Percentiles rank a stretch among this genome's conserved stretches.
phyloP scores from a whole-genome alignment of 1,140 invertebrate species.

The Penaeus japonicus region DNA sequence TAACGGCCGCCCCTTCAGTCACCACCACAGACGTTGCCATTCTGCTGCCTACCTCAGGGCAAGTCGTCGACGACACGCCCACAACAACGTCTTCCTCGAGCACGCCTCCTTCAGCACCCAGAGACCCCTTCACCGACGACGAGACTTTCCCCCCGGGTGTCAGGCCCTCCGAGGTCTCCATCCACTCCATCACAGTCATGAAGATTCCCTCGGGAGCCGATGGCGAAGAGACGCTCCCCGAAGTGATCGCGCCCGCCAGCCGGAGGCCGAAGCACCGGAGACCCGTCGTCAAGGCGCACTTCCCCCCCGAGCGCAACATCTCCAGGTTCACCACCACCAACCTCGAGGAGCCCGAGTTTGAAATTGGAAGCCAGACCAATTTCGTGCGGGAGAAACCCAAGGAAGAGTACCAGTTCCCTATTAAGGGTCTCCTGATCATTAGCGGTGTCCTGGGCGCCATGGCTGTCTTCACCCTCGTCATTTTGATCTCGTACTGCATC shows the following conservation, averaged over 20 bases:
- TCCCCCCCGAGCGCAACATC: neutral
- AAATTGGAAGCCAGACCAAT: neutral
- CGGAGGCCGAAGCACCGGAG: neutral
- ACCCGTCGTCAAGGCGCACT: neutral
- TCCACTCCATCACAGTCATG: neutral
- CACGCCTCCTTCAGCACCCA: neutral
- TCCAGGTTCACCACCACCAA: neutral
- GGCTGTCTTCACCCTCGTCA: constrained; percentile 51
- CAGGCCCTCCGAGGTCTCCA: neutral
- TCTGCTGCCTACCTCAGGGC: no score
- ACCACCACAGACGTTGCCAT: no score
- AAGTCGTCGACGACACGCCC: no score
- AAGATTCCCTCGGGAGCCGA: neutral
- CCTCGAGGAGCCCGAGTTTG: neutral
- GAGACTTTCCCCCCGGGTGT: neutral
- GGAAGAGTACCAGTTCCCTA: constrained; percentile 26
- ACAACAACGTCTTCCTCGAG: neutral
- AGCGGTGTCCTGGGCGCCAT: constrained; percentile 51
- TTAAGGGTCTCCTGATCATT: constrained; percentile 51
- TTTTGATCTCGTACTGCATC: constrained; percentile 49
- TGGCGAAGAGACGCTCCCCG: neutral
- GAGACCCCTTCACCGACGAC: neutral
- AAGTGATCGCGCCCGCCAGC: neutral
- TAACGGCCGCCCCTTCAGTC: no score
- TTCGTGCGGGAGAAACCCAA: neutral